Evolutionary conservation across 1,140 invertebrate genomes (phyloP), one percentile per base, ranked within the genome.

Genomic region (Euura saliciscinereae): DNA sequence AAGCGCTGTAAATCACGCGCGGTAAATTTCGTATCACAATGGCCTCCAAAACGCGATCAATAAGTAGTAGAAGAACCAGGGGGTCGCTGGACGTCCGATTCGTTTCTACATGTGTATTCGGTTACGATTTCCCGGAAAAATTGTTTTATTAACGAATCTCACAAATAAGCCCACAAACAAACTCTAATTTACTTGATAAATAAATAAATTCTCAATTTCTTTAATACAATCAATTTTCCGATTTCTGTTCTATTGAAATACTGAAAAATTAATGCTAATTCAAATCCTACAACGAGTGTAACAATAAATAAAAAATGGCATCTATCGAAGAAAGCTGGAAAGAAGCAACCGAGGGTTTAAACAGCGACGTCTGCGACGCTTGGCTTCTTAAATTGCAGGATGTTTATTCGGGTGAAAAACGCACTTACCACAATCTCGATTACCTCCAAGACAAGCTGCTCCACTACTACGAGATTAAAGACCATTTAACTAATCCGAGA

Each of bases 351-450:
- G 79, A 82, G 7, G 80, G 74, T 13, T 79, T 87, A 13, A 76
- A 86, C 64, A 69, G 43, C 2, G 76, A 71, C 6, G 76, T 82
- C 4, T 82, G 84, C 71, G 81, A 86, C 8, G 73, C 77, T 1
- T 88, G 87, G 87, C 82, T 87, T 13, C 65, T 69, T 5, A 79
- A 75, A 44, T 45, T 88, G 0, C 79, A 84, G 46, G 83, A 86
- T 59, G 79, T 76, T 5, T 87, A 88, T 73, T 84, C 83, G 1
- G 84, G 87, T 2, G 84, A 86, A 10, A 87, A 85, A 69, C 80
- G 87, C 66, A 85, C 81, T 65, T 89, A 88, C 78, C 87, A 90
- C 69, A 89, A 89, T 77, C 75, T 90, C 45, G 82, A 86, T 65
- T 88, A 88, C 67, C 78, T 90, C 6, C 71, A 78, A 1, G 80